phyloP scores from a whole-genome alignment of 1,140 invertebrate genomes.

The Ptiloglossa arizonensis region DNA sequence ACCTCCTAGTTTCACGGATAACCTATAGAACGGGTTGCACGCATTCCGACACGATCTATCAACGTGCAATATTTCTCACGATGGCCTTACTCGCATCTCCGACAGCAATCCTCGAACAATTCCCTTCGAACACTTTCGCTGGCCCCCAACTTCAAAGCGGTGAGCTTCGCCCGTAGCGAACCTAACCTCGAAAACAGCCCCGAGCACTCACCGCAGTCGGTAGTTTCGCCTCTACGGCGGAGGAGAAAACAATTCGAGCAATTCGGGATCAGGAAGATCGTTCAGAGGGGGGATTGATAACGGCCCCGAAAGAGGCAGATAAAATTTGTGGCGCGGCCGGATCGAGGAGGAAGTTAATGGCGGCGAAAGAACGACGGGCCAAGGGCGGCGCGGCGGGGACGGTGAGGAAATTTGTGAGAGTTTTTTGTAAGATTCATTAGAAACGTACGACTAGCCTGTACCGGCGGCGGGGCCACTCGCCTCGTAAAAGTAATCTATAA shows the following conservation, averaged over 20 bases:
- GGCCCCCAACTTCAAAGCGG: neutral
- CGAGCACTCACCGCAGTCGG: neutral
- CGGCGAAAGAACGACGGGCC: neutral
- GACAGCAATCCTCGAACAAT: neutral
- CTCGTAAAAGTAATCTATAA: slow-evolving; percentile 79
- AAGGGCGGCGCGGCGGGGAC: neutral
- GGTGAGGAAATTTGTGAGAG: slow-evolving; percentile 62
- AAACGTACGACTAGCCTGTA: slow-evolving; percentile 55
- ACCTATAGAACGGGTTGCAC: too few species aligned
- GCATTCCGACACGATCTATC: too few species aligned
- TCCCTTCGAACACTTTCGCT: neutral
- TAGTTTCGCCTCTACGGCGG: neutral
- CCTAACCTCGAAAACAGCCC: neutral
- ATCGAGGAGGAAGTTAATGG: slow-evolving; percentile 63
- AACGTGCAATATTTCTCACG: too few species aligned
- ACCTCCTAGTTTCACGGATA: too few species aligned
- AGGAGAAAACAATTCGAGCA: slow-evolving; percentile 22
- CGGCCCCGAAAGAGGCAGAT: neutral
- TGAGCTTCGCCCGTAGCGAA: neutral
- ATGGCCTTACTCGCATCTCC: too few species aligned
- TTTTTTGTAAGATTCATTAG: slow-evolving; percentile 73
- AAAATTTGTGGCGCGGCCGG: slow-evolving; percentile 53
- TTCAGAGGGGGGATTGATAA: neutral
- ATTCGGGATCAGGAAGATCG: neutral
- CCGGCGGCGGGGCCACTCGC: slow-evolving; percentile 43